phyloP scores from a whole-genome alignment of 1,140 invertebrate species.

The Temnothorax curvispinosus region DNA sequence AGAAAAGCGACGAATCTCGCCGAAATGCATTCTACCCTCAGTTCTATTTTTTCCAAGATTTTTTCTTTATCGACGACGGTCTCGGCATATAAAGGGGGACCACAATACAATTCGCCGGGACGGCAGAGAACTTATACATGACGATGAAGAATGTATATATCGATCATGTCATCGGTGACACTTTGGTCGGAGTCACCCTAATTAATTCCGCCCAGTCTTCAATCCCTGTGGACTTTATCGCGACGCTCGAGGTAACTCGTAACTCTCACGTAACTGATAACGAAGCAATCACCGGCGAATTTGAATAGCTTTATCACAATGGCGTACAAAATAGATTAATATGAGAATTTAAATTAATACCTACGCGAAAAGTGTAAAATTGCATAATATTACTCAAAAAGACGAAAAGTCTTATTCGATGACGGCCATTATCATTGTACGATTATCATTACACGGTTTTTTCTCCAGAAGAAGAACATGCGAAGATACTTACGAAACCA shows the following conservation, averaged over 20 bases:
- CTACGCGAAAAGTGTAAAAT: background rate
- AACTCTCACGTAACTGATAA: constrained; percentile 13
- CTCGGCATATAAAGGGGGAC: background rate
- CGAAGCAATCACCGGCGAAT: background rate
- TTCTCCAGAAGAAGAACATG: background rate
- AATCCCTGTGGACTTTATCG: constrained; percentile 19
- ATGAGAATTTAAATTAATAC: background rate
- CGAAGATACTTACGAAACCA: background rate
- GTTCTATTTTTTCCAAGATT: background rate
- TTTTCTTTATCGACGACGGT: background rate
- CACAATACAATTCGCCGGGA: background rate
- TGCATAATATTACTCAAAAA: background rate
- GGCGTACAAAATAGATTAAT: background rate
- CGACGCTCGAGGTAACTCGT: background rate
- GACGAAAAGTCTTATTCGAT: background rate
- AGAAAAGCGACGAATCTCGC: background rate
- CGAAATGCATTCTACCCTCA: background rate
- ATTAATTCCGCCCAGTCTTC: constrained; percentile 16
- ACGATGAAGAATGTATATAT: constrained; percentile 33
- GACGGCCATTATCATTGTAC: background rate
- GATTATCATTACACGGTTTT: background rate
- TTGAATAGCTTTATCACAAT: constrained; percentile 6
- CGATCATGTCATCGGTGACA: constrained; percentile 38
- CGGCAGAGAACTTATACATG: background rate
- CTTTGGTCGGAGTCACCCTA: constrained; percentile 12